phyloP scores from a whole-genome alignment of 2,797 vertebrate genomes.

The Phoeniculus purpureus region DNA sequence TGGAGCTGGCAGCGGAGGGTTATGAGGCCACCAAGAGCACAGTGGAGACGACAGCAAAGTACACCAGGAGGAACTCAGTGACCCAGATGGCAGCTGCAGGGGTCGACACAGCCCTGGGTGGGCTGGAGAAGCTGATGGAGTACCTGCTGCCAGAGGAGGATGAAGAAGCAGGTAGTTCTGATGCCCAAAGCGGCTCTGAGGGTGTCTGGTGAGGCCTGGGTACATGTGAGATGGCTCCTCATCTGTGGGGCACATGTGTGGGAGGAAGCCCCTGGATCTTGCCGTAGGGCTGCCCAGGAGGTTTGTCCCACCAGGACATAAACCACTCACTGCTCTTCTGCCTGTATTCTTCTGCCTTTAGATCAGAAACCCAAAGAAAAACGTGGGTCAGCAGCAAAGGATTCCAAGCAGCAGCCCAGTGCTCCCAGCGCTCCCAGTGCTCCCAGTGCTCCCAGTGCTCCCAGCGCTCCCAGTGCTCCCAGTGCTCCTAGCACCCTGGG shows the following conservation, averaged over 20 bases:
- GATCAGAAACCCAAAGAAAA: constrained; percentile 44
- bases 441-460: not conserved
- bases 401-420: constrained; percentile 11
- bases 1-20: constrained; percentile 63
- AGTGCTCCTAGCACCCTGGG: constrained; percentile 44
- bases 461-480: not conserved
- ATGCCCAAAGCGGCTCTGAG: not conserved
- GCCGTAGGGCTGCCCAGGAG: not conserved
- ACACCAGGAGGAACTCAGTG: constrained; percentile 67
- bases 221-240: not conserved
- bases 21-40: constrained; percentile 71
- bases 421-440: not conserved
- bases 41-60: constrained; percentile 61
- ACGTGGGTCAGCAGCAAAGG: not conserved
- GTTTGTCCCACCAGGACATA: not conserved
- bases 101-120: constrained; percentile 67
- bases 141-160: constrained; percentile 74
- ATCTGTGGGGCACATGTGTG: not conserved
- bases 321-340: not conserved
- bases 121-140: constrained; percentile 78
- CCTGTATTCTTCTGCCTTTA: constrained; percentile 5
- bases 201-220: not conserved
- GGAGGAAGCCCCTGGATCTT: not conserved
- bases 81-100: constrained; percentile 77
- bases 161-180: constrained; percentile 73